phyloP scores from a whole-genome alignment of 2,113 vertebrate genomes.

The Macaca nemestrina region DNA sequence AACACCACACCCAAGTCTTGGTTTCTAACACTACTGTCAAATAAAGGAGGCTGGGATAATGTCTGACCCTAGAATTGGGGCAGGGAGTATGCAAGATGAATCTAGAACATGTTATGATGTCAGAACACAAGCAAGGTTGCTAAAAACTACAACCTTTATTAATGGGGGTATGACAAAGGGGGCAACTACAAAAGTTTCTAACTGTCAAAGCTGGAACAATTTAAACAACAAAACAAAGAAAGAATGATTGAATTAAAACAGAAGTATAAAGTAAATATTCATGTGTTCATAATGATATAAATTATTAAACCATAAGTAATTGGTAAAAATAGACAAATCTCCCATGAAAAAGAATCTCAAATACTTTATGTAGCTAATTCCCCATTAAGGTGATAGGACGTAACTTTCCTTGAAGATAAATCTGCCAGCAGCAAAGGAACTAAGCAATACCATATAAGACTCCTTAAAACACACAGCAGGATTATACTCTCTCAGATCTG shows the following conservation, averaged over 20 bases:
- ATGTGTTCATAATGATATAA: not conserved
- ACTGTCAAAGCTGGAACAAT: not conserved
- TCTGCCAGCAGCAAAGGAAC: accelerated
- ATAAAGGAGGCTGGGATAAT: not conserved
- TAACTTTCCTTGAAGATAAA: not conserved
- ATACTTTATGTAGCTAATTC: not conserved
- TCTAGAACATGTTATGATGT: not conserved
- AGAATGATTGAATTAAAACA: not conserved
- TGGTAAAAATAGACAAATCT: not conserved
- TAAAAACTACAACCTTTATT: not conserved
- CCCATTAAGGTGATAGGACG: not conserved
- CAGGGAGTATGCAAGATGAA: not conserved
- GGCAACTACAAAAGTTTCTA: not conserved
- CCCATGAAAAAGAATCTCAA: not conserved
- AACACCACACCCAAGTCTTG: not conserved
- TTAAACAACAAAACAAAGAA: not conserved
- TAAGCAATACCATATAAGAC: accelerated
- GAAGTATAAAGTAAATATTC: not conserved
- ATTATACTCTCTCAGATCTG: not conserved
- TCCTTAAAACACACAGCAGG: not conserved
- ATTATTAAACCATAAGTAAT: not conserved
- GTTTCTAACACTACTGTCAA: not conserved
- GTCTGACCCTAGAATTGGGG: not conserved
- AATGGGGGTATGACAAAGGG: accelerated
- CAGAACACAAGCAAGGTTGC: not conserved